Base-by-base conservation (phyloP, 2,888 invertebrate species). In the Psylliodes chrysocephalus region DNA sequence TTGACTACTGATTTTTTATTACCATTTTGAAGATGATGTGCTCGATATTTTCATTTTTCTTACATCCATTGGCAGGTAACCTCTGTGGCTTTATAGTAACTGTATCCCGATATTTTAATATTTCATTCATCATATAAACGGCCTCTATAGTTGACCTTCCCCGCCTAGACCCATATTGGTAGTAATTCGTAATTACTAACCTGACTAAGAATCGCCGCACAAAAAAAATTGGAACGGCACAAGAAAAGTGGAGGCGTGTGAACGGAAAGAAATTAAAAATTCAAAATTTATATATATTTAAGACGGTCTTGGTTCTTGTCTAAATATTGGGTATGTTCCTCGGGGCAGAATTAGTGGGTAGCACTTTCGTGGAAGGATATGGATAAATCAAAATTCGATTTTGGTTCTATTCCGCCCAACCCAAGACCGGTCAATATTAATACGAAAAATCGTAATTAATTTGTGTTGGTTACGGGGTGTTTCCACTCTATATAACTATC, bases 231-330 rank as follows among this genome's bases (percentile, higher is more conserved):
- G 6, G 22, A 22, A 22, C 22, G 22, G 2, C 22, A 6, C 22
- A 22, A 22, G 22, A 22, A 22, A 42, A 75, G 76, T 69, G 68
- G 73, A 72, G 76, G 75, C 82, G 82, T 82, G 82, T 73, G 78
- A 74, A 71, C 61, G 81, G 80, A 81, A 81, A 78, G 78, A 80
- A 81, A 82, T 82, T 82, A 79, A 77, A 81, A 81, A 82, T 81
- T 81, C 79, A 75, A 73, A 73, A 42, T 35, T 33, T 56, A 57
- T 57, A 28, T 33, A 35, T 33, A 44, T 67, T 17, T 22, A 38
- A 19, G 12, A 4, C 3, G 1, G 2, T 6, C 14, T 10, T 4
- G 22, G 25, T 14, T 33, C 51, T 40, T 33, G 35, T 57, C 28
- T 40, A 49, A 51, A 49, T 28, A 38, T 30, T 10, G 59, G 40